Evolutionary conservation across 2,888 invertebrate species (phyloP).

Genomic region (Chrysina gloriosa): DNA sequence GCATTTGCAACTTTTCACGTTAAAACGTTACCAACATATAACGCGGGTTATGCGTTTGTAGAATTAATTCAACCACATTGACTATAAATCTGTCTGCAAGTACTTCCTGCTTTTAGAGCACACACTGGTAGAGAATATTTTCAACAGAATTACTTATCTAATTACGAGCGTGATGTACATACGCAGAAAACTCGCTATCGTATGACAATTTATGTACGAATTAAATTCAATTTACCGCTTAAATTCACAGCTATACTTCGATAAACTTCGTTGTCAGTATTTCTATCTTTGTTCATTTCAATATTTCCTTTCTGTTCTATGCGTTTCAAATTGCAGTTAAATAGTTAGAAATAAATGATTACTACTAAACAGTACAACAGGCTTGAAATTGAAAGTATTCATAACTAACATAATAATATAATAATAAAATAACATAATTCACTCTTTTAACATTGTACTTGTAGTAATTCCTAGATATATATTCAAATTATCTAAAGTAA

Average conservation of each 20-base stretch:
- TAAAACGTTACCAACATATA: conserved; percentile 1
- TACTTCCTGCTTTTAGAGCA: conserved; percentile 24
- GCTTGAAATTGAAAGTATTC: too few species aligned
- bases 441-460: too few species aligned
- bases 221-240: conserved; percentile 23
- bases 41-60: not conserved
- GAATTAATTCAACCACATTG: conserved; percentile 12
- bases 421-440: too few species aligned
- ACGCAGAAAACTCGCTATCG: conserved; percentile 15
- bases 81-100: conserved; percentile 25
- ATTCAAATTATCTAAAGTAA: too few species aligned
- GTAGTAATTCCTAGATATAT: too few species aligned
- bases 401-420: too few species aligned
- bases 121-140: conserved; percentile 6
- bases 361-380: too few species aligned
- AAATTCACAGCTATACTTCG: conserved; percentile 9
- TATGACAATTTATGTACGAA: conserved; percentile 28
- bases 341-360: too few species aligned
- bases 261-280: too few species aligned
- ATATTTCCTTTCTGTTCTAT: too few species aligned
- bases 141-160: conserved; percentile 26
- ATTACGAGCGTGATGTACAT: conserved; percentile 25
- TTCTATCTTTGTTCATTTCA: too few species aligned
- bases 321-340: too few species aligned
- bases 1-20: not conserved